Conservation (phyloP, 2,797 vertebrate genomes). For the Erpetoichthys calabaricus region DNA sequence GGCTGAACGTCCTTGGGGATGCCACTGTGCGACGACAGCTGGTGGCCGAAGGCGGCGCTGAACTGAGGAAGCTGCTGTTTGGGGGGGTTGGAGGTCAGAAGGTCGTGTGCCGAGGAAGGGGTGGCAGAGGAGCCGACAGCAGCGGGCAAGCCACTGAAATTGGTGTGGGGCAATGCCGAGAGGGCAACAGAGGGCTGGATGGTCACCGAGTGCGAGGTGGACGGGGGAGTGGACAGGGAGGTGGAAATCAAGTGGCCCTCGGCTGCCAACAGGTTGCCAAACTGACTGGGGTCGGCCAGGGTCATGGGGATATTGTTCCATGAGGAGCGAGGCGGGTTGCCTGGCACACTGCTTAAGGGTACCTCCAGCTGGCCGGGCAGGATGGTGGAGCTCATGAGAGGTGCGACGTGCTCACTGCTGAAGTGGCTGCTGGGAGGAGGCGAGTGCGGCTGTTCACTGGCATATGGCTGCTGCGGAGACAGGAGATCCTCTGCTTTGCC, state of each 20-base stretch:
- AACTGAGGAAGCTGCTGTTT: constrained; percentile 98
- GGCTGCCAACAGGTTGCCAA: constrained; percentile 77
- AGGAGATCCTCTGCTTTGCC: constrained; percentile 72
- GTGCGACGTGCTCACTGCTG: constrained; percentile 83
- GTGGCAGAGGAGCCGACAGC: constrained; percentile 62
- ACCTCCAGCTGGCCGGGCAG: constrained; percentile 70
- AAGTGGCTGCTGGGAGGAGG: constrained; percentile 90
- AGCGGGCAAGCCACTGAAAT: constrained; percentile 53
- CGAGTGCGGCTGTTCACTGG: constrained; percentile 64
- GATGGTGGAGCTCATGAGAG: constrained; percentile 57
- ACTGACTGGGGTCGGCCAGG: constrained; percentile 76
- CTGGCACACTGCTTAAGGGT: constrained; percentile 73
- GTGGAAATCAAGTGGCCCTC: constrained; percentile 94
- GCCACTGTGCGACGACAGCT: constrained; percentile 93
- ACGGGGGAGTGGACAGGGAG: constrained; percentile 86
- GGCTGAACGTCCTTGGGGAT: constrained; percentile 98
- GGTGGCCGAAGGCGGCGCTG: constrained; percentile 95
- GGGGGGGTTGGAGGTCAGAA: constrained; percentile 73
- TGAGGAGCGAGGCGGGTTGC: constrained; percentile 62
- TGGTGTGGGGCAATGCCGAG: constrained; percentile 80
- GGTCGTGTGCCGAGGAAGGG: constrained; percentile 63
- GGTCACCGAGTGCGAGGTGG: constrained; percentile 79
- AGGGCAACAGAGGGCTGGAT: constrained; percentile 87
- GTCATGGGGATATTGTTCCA: constrained; percentile 83
- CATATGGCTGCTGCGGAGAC: constrained; percentile 69